Base-by-base conservation (phyloP, 2,113 vertebrate species). In the Lates calcarifer region DNA sequence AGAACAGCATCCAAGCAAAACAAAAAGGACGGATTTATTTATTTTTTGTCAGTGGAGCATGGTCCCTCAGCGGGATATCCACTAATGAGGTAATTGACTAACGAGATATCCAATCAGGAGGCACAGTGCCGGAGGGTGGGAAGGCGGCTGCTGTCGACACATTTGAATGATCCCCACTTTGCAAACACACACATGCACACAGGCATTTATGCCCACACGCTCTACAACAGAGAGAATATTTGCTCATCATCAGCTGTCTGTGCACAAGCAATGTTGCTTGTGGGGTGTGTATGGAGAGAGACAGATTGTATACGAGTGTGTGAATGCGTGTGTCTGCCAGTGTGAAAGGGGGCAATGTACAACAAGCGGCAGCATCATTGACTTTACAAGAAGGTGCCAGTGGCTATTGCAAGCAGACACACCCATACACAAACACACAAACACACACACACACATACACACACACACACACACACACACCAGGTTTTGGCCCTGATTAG, bases 41-140 rank as follows among this genome's bases (percentile, higher is more conserved):
- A 55, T 68, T 83, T 77, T 58, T 69, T 72, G 53, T 62, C 62
- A 51, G 71, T 9, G 28, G 61, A 69, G 81, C 76, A 49, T 26
- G 41, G 72, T 63, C 74, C 62, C 79, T 66, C 77, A 70, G 83
- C n/a, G 67, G 84, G 81, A 79, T 74, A 83, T 49, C 41, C 47
- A 65, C 72, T 83, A 86, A 92, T 86, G 85, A 91, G 89, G 68
- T 91, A 93, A 90, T 83, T 84, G 90, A 89, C 82, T 90, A 85
- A 90, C 24, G 56, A 87, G 84, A 81, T 90, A 91, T 89, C 89
- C 91, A 91, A 91, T 92, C 87, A 92, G 84, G 67, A 85, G 66
- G 70, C 67, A 56, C 56, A 61, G 43, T 64, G 81, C 87, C 64
- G 13, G 81, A 86, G 87, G 91, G 91, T 26, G 72, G 79, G 83